Conservation (phyloP, 1,140 invertebrate species). For the Sminthurides bifidus region DNA sequence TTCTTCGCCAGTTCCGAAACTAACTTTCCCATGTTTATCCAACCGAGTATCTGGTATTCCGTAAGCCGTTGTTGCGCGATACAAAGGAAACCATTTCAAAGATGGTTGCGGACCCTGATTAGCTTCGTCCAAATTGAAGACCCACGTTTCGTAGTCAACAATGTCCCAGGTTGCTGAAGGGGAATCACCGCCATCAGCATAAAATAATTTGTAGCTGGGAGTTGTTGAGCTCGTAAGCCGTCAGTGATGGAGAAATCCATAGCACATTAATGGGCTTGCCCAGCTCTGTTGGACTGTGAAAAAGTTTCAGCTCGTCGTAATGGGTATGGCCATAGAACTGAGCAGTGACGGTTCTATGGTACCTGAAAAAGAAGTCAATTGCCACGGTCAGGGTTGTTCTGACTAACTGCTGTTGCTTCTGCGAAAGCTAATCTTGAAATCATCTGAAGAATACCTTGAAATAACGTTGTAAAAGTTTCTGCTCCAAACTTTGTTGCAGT, state of each 20-base stretch:
- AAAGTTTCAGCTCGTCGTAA: slow-evolving; percentile 38
- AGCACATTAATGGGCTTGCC: slow-evolving; percentile 35
- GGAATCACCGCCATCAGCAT: slow-evolving; percentile 37
- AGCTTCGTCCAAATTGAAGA: slow-evolving; percentile 39
- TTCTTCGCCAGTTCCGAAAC: slow-evolving; percentile 34
- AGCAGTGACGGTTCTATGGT: slow-evolving; percentile 16
- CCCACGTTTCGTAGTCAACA: slow-evolving; percentile 40
- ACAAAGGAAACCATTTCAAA: slow-evolving; percentile 31
- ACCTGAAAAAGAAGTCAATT: slow-evolving; percentile 1
- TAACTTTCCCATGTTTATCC: slow-evolving; percentile 31
- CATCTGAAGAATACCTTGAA: slow-evolving; percentile 25
- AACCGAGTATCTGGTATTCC: slow-evolving; percentile 13
- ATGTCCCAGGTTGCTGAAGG: slow-evolving; percentile 27
- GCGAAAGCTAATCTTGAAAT: not conserved
- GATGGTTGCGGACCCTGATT: slow-evolving; percentile 31
- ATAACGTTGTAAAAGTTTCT: slow-evolving; percentile 28
- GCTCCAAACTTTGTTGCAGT: slow-evolving; percentile 18
- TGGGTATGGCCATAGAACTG: slow-evolving; percentile 40
- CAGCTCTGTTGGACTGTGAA: slow-evolving; percentile 31
- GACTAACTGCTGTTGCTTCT: not conserved
- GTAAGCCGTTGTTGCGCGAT: slow-evolving; percentile 32
- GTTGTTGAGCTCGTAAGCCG: slow-evolving; percentile 36
- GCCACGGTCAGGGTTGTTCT: not conserved
- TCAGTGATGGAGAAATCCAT: slow-evolving; percentile 39
- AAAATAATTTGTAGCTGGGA: slow-evolving; percentile 45